phyloP scores from a whole-genome alignment of 2,888 invertebrate species.

The Fragum whitleyi region DNA sequence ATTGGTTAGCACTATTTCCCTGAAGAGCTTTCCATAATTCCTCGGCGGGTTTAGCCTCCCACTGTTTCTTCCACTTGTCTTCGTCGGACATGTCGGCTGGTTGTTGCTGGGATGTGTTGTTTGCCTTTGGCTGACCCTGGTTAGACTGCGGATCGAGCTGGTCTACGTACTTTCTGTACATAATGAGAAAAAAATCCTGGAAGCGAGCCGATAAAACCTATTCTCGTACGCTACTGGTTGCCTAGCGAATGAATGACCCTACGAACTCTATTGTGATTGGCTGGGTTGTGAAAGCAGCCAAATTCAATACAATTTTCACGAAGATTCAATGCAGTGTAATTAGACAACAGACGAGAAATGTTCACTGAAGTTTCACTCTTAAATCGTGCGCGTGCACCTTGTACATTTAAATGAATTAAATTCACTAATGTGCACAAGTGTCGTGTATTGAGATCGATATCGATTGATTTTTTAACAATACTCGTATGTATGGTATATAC shows the following conservation, averaged over 20 bases:
- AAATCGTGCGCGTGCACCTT: neutral
- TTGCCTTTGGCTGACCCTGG: conserved; percentile 37
- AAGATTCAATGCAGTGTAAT: neutral
- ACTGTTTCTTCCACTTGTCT: conserved; percentile 55
- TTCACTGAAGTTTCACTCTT: neutral
- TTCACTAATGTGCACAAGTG: neutral
- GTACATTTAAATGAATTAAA: neutral
- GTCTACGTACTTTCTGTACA: conserved; percentile 65
- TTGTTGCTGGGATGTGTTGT: conserved; percentile 15
- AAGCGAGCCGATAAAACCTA: conserved; percentile 50
- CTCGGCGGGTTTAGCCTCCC: conserved; percentile 48
- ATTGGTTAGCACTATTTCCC: conserved; percentile 65
- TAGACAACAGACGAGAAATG: neutral
- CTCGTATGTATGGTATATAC: conserved; percentile 1
- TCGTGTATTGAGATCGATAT: conserved; percentile 27
- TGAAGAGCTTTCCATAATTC: conserved; percentile 69
- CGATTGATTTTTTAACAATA: conserved; percentile 17
- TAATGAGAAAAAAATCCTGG: conserved; percentile 46
- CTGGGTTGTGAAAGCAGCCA: neutral
- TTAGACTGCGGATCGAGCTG: conserved; percentile 54
- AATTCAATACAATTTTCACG: conserved; percentile 13
- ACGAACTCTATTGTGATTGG: conserved; percentile 36
- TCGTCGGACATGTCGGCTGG: conserved; percentile 37
- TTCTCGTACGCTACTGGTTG: conserved; percentile 60
- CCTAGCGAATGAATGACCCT: conserved; percentile 54